A percentile compares a stretch with the other conserved stretches of the same genome.
Evolutionary conservation across 1,140 invertebrate species (phyloP).

Genomic region (Drosophila repleta): DNA sequence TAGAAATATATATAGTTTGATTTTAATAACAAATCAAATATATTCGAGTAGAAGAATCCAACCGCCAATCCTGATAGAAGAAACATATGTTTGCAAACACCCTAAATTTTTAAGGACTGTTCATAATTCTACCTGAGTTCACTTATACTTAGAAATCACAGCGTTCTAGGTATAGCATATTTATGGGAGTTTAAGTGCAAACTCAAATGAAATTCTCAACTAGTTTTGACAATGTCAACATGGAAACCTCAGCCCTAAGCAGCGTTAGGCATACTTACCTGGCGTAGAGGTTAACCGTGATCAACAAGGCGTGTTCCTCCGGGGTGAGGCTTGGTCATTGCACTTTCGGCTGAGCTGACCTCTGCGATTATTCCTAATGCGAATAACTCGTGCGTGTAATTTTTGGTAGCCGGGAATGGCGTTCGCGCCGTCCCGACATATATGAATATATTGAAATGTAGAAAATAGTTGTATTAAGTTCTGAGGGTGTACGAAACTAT

Average conservation of each 20-base stretch:
- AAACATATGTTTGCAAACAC: background rate
- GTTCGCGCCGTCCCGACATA: constrained; percentile 82
- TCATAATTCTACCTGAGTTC: background rate
- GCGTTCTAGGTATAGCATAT: background rate
- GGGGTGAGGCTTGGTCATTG: constrained; percentile 85
- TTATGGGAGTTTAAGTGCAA: background rate
- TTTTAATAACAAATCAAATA: no score
- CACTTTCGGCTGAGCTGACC: constrained; percentile 73
- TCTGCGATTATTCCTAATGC: constrained; percentile 83
- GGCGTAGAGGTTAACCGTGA: constrained; percentile 86
- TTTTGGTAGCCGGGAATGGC: constrained; percentile 84
- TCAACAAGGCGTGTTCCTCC: constrained; percentile 88
- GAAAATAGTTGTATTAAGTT: no score
- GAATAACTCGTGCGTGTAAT: constrained; percentile 84
- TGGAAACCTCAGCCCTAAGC: constrained; percentile 5
- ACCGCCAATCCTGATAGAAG: no score
- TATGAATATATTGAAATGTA: constrained; percentile 18
- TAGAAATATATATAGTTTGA: no score
- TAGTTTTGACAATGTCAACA: background rate
- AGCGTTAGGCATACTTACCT: constrained; percentile 85
- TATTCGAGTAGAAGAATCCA: no score
- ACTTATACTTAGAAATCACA: background rate
- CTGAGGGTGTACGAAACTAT: no score
- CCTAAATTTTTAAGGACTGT: background rate
- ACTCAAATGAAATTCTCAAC: constrained; percentile 48